These are phyloP conservation scores for Pheosia gnoma DNA, from an alignment of 2,888 invertebrate species.

Conservation along the genomic window DNA sequence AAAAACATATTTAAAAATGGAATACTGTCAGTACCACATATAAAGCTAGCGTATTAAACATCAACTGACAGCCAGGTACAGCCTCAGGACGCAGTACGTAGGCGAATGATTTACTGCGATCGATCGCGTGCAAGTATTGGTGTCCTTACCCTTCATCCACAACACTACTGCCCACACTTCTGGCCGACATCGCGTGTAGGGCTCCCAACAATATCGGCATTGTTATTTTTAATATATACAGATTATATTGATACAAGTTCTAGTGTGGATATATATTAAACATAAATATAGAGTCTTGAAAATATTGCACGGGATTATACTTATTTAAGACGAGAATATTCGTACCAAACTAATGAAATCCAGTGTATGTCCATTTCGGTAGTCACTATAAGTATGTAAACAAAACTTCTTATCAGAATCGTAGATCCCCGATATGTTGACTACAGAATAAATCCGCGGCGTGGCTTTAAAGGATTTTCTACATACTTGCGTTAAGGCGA, in stretches of 20 bases:
- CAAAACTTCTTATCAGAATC: slow-evolving; percentile 22
- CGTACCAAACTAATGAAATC: no score
- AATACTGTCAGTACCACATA: background rate
- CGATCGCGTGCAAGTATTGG: slow-evolving; percentile 46
- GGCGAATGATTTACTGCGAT: slow-evolving; percentile 69
- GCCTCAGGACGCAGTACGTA: slow-evolving; percentile 54
- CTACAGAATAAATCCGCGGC: slow-evolving; percentile 48
- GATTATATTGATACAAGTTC: background rate
- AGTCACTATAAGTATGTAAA: no score
- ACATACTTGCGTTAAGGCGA: slow-evolving; percentile 17
- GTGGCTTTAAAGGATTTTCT: slow-evolving; percentile 44
- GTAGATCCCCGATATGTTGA: slow-evolving; percentile 46
- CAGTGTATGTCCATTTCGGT: no score
- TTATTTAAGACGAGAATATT: no score
- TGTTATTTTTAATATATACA: slow-evolving; percentile 13
- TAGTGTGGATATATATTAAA: no score
- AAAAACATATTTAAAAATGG: background rate
- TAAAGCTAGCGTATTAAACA: background rate
- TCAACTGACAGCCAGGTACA: slow-evolving; percentile 1
- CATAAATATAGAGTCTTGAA: no score
- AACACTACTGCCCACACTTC: slow-evolving; percentile 35
- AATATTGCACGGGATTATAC: no score
- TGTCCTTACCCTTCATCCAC: slow-evolving; percentile 28
- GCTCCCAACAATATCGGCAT: slow-evolving; percentile 33
- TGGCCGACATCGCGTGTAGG: slow-evolving; percentile 12